Evolutionary conservation across 2,888 invertebrate species (phyloP).

Genomic region (Phortica okadai): DNA sequence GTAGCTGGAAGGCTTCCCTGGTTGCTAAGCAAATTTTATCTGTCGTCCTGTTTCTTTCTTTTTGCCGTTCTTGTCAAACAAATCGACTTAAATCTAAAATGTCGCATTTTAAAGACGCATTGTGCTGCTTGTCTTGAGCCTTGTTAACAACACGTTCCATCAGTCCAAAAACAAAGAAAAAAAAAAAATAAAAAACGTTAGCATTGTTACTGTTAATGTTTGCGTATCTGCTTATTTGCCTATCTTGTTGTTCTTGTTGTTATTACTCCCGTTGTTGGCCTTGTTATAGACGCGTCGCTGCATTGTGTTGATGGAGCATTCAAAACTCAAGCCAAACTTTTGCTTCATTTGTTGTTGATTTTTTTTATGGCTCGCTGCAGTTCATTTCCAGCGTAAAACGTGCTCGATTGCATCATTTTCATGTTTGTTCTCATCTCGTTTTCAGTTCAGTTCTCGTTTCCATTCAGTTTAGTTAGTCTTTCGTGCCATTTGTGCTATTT

Average conservation of each 20-base stretch:
- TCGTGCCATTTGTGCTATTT: not conserved
- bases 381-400: slow-evolving; percentile 69
- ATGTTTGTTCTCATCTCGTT: slow-evolving; percentile 58
- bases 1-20: no score
- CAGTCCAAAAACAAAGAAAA: not conserved
- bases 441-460: not conserved
- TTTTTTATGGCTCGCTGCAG: slow-evolving; percentile 48
- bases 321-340: slow-evolving; percentile 41
- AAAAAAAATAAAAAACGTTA: not conserved
- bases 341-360: not conserved
- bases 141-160: not conserved
- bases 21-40: no score
- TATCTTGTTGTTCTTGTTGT: not conserved
- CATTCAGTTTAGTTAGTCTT: not conserved
- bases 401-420: slow-evolving; percentile 72
- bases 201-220: slow-evolving; percentile 5
- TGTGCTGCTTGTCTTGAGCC: not conserved
- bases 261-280: not conserved
- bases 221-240: not conserved
- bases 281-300: slow-evolving; percentile 4
- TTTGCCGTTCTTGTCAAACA: not conserved
- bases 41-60: no score
- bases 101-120: not conserved
- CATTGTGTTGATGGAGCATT: no score
- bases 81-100: not conserved